These are phyloP conservation scores for Ligdia adustata DNA, from an alignment of 2,888 invertebrate species.

Conservation along the genomic window DNA sequence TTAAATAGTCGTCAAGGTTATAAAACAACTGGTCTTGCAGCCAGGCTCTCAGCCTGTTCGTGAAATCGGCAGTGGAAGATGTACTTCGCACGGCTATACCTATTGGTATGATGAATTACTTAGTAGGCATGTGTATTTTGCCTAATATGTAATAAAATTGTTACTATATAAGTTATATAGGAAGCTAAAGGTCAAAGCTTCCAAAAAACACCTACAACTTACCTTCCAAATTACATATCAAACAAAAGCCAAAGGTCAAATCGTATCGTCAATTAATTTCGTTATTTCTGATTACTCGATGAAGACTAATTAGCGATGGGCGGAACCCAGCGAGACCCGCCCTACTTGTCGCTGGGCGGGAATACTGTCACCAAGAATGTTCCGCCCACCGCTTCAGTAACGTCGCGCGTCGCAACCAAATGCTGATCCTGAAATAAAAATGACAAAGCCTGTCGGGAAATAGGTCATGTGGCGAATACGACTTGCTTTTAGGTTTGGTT, in stretches of 20 bases:
- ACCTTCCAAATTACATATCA: too few species aligned
- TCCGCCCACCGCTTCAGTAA: constrained; percentile 30
- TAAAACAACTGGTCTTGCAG: too few species aligned
- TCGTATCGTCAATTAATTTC: constrained; percentile 16
- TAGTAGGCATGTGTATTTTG: too few species aligned
- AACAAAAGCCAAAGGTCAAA: constrained; percentile 15
- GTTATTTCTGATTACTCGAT: constrained; percentile 21
- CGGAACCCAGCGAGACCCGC: constrained; percentile 35
- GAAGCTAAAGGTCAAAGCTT: too few species aligned
- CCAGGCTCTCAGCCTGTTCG: too few species aligned
- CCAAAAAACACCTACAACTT: too few species aligned
- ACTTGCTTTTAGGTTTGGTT: neutral
- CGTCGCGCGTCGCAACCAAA: neutral
- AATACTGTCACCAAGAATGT: constrained; percentile 35
- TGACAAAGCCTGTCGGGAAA: constrained; percentile 11
- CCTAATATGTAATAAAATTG: too few species aligned
- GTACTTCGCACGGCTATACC: too few species aligned
- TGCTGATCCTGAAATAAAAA: constrained; percentile 25
- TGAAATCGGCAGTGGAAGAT: too few species aligned
- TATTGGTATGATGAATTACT: too few species aligned
- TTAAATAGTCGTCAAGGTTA: too few species aligned
- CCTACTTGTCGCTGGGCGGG: constrained; percentile 42
- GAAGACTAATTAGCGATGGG: constrained; percentile 50
- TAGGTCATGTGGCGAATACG: constrained; percentile 12
- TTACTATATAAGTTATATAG: too few species aligned